Base-by-base conservation (phyloP, 2,113 vertebrate species). In the Pseudorhombus dupliciocellatus region DNA sequence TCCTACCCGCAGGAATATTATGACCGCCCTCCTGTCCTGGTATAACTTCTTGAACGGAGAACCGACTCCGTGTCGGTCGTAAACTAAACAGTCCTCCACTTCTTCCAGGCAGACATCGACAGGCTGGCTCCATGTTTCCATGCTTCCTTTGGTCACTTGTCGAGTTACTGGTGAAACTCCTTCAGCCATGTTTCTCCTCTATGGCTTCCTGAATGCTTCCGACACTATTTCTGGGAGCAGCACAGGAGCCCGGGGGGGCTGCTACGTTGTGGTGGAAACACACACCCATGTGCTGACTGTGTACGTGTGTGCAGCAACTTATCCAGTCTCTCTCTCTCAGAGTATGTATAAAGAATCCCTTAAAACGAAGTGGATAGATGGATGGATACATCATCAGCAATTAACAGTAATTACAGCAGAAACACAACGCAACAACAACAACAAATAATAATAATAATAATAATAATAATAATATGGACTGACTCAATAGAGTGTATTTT, bases 1-100 rank as follows among this genome's bases (percentile, higher is more conserved):
- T 63, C 95, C 93, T 93, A 98, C 96, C 95, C 96, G 90, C 66
- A 98, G 95, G 64, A 98, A 97, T 56, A 98, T 77, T 53, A 98
- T 88, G 68, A 98, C 87, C 0, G 95, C 89, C 78, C 93, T 96
- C 58, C 88, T 93, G 73, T 95, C 90, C 55, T 88, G 58, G 74
- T 94, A 96, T 74, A 98, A 88, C 54, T 78, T 80, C 73, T 87
- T 89, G 83, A 98, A 96, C 0, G 86, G 82, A 24, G 92, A 0
- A 30, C 60, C 73, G 22, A 66, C 77, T 12, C 96, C 97, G 2
- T 78, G 63, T 0, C 88, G 89, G 74, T 96, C 93, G 84, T 91
- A 89, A 70, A 98, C 80, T 0, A 81, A 81, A 73, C 94, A 93
- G 4, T 92, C 87, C 6, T 87, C 86, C 11, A 94, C 89, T 1